Evolutionary conservation across 2,888 invertebrate species (phyloP).

Genomic region (Vanessa cardui): DNA sequence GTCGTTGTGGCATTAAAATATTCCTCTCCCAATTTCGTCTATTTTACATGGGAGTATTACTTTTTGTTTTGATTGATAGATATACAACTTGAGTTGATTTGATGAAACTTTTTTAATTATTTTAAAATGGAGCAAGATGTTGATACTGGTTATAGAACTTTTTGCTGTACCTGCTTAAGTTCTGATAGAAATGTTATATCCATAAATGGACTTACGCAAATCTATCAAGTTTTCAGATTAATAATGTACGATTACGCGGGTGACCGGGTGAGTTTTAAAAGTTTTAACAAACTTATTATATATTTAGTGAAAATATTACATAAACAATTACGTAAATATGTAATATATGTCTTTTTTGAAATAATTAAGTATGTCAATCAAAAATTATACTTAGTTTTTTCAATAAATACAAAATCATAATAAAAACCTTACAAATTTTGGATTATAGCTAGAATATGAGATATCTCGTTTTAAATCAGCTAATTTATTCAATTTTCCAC

Average conservation of each 20-base stretch:
- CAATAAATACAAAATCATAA: no score
- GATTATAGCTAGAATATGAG: background rate
- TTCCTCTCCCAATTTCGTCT: conserved; percentile 74
- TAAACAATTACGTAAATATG: conserved; percentile 8
- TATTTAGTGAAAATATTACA: conserved; percentile 10
- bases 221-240: conserved; percentile 67
- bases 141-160: conserved; percentile 58
- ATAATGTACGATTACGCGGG: conserved; percentile 74
- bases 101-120: conserved; percentile 41
- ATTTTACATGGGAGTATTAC: conserved; percentile 82
- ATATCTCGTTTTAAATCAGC: background rate
- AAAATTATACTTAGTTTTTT: no score
- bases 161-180: conserved; percentile 72
- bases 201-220: conserved; percentile 55
- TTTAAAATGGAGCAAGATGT: conserved; percentile 73
- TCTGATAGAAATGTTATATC: conserved; percentile 65
- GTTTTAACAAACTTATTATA: conserved; percentile 17
- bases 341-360: no score
- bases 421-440: background rate
- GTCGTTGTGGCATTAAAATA: conserved; percentile 67
- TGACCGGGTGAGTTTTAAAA: conserved; percentile 60
- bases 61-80: conserved; percentile 78
- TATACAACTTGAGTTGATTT: conserved; percentile 44
- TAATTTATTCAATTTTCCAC: no score
- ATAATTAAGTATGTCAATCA: no score